Percentiles rank a stretch among this genome's conserved stretches.
Evolutionary conservation across 2,113 vertebrate species (phyloP).

Genomic region (Rutilus rutilus): DNA sequence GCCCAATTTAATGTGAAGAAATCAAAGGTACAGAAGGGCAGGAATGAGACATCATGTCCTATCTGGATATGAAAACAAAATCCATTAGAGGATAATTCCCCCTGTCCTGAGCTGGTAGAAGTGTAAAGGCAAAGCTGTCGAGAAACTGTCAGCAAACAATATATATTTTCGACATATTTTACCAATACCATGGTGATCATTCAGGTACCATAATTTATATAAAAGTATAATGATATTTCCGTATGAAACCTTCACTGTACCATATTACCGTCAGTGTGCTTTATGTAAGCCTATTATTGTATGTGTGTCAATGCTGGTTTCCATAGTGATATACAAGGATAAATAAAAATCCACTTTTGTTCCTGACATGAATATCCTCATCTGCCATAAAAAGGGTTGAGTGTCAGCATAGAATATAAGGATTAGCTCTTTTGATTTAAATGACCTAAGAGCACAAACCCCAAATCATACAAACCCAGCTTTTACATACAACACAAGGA

Average conservation of each 20-base stretch:
- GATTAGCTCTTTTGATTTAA: slow-evolving; percentile 13
- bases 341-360: slow-evolving; percentile 5
- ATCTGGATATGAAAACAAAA: slow-evolving; percentile 17
- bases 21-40: not conserved
- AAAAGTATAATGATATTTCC: not conserved
- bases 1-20: not conserved
- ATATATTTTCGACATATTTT: not conserved
- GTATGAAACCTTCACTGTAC: not conserved
- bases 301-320: slow-evolving; percentile 24
- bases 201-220: not conserved
- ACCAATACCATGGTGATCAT: not conserved
- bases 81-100: not conserved
- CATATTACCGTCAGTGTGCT: not conserved
- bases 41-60: not conserved
- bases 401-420: slow-evolving; percentile 20
- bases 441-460: not conserved
- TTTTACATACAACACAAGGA: not conserved
- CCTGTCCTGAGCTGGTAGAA: not conserved
- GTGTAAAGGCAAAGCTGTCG: not conserved
- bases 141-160: not conserved
- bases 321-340: slow-evolving; percentile 1
- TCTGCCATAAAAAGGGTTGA: slow-evolving; percentile 14
- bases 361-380: slow-evolving; percentile 13
- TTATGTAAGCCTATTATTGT: not conserved
- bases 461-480: not conserved